Evolutionary conservation across 2,797 vertebrate species (phyloP), one percentile per base, ranked within the genome.

Genomic region (Gobio occitaniae): DNA sequence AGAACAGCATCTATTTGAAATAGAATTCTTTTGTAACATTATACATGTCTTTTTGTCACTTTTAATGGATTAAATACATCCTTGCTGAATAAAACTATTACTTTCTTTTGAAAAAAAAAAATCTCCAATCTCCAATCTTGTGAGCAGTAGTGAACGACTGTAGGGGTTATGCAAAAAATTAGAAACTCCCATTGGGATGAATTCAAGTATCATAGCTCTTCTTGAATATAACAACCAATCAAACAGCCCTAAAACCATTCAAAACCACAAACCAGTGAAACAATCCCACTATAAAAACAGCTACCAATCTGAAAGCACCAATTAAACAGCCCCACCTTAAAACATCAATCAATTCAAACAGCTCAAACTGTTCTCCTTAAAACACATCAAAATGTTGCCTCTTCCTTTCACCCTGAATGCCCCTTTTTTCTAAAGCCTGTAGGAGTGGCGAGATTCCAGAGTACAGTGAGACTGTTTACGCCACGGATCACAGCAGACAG

Each of bases 391-490:
- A 80, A 54, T 13, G 0, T 48, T 80, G 44, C 61, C 61, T 17
- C 36, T 69, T 72, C n/a, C 52, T 61, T 83, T 83, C 61, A 83
- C 44, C 66, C 52, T 78, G 19, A 59, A 59, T 84, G 82, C 65
- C 48, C 48, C 50, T 36, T 44, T 44, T 84, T 70, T 52, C 56
- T 54, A 29, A 44, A 78, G n/a, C 13, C 74, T 56, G 65, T 59
- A 84, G 65, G 50, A 38, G 66, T 70, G 44, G 54, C 41, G 15
- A 19, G 44, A 38, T 52, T 79, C 77, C 52, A 74, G 44, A 72
- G 68, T 61, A 84, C 75, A 85, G 77, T 41, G 77, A 85, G 83
- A 85, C 83, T 69, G 83, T 85, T 85, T 85, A 72, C 41, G 2
- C 66, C 68, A 85, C 11, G 83, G 77, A 72, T 85, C 77, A 85